Conservation (phyloP, 1,140 invertebrate species). For the Cydia strobilella region DNA sequence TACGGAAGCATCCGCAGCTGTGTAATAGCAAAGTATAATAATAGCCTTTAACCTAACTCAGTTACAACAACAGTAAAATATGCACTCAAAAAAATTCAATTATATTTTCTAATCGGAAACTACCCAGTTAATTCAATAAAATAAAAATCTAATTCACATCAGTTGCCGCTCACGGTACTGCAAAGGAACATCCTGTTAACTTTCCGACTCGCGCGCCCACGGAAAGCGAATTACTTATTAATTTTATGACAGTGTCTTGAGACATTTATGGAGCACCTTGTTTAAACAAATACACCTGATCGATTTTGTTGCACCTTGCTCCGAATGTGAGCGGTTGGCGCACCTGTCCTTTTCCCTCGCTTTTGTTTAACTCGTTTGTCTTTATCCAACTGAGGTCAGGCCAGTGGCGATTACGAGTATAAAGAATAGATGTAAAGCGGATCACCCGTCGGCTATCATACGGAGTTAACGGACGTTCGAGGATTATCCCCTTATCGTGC, state of each 20-base stretch:
- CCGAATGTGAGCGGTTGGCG: conserved; percentile 45
- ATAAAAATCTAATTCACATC: background rate
- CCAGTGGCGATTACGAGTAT: conserved; percentile 31
- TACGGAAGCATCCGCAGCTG: too few relatives aligned
- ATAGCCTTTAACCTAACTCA: background rate
- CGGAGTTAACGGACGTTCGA: conserved; percentile 24
- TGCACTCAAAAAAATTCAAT: conserved; percentile 5
- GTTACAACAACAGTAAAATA: background rate
- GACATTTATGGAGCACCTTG: conserved; percentile 62
- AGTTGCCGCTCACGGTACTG: background rate
- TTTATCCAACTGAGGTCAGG: conserved; percentile 18
- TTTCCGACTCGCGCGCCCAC: conserved; percentile 5
- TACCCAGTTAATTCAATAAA: background rate
- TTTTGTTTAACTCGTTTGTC: conserved; percentile 39
- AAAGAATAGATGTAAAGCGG: conserved; percentile 29
- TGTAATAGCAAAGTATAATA: too few relatives aligned
- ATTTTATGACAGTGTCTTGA: conserved; percentile 54
- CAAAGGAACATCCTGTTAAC: background rate
- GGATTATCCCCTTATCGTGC: conserved; percentile 25
- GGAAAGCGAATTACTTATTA: conserved; percentile 43
- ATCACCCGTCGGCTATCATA: conserved; percentile 26
- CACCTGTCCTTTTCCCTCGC: conserved; percentile 45
- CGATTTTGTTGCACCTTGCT: conserved; percentile 73
- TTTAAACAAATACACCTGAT: conserved; percentile 76
- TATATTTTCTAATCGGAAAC: background rate